phyloP scores from a whole-genome alignment of 2,113 vertebrate species.

The Megaceryle maxima region DNA sequence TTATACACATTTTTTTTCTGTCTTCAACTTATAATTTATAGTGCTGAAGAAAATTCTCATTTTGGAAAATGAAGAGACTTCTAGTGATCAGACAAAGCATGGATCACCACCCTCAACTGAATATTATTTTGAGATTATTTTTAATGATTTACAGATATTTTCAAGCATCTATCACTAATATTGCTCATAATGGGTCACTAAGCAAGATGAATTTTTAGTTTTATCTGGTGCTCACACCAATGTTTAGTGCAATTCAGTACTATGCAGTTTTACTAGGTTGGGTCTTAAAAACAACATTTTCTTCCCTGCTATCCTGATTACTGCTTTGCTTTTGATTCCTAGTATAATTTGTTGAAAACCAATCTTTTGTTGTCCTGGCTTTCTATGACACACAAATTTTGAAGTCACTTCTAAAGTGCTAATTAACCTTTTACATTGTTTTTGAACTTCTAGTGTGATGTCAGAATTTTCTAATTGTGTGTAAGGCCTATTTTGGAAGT shows the following conservation, averaged over 20 bases:
- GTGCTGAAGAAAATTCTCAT: not conserved
- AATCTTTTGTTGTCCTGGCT: not conserved
- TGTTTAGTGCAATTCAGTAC: not conserved
- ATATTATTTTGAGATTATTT: not conserved
- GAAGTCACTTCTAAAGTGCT: not conserved
- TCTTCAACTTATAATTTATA: not conserved
- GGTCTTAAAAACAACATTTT: not conserved
- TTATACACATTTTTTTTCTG: not conserved
- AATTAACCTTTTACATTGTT: not conserved
- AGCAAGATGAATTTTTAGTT: not conserved
- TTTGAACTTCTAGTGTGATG: not conserved
- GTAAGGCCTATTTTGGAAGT: not conserved
- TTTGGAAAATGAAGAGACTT: not conserved
- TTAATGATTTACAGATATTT: not conserved
- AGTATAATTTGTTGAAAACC: not conserved
- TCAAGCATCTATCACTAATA: not conserved
- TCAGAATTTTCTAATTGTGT: not conserved
- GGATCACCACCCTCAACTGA: not conserved
- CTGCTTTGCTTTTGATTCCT: not conserved
- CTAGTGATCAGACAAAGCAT: not conserved
- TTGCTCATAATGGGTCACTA: not conserved
- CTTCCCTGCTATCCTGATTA: not conserved
- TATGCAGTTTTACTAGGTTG: not conserved
- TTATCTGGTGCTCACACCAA: not conserved
- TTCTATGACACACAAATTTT: not conserved